Conservation (phyloP, 2,797 vertebrate genomes). For the Eidolon dupreanum region DNA sequence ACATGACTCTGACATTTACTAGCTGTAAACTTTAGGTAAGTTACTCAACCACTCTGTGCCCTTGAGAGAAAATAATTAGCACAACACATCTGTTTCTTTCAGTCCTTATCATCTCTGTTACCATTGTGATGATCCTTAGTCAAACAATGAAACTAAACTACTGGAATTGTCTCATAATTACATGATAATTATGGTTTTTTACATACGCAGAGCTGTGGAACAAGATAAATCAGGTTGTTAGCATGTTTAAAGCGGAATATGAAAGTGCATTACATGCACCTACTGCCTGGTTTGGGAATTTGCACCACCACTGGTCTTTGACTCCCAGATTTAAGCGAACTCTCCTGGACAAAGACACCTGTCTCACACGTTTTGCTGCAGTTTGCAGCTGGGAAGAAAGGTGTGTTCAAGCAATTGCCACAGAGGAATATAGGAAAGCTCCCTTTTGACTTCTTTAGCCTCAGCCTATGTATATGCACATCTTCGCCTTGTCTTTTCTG, state of each 20-base stretch:
- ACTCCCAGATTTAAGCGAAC: background rate
- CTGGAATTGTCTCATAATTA: background rate
- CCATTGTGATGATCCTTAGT: background rate
- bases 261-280: background rate
- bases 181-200: background rate
- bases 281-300: background rate
- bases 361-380: background rate
- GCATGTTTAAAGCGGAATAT: background rate
- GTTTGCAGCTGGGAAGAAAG: background rate
- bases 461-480: background rate
- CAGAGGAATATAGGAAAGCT: background rate
- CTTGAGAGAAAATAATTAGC: background rate
- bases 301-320: background rate
- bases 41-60: background rate
- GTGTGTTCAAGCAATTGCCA: too few relatives aligned
- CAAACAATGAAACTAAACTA: background rate
- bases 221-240: background rate
- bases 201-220: background rate
- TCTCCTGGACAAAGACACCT: background rate
- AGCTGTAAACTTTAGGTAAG: background rate
- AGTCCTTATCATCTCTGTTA: background rate
- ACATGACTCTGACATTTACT: background rate
- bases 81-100: background rate
- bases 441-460: background rate
- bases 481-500: background rate